Evolutionary conservation across 1,140 invertebrate species (phyloP).

Genomic region (Drosophila nannoptera): DNA sequence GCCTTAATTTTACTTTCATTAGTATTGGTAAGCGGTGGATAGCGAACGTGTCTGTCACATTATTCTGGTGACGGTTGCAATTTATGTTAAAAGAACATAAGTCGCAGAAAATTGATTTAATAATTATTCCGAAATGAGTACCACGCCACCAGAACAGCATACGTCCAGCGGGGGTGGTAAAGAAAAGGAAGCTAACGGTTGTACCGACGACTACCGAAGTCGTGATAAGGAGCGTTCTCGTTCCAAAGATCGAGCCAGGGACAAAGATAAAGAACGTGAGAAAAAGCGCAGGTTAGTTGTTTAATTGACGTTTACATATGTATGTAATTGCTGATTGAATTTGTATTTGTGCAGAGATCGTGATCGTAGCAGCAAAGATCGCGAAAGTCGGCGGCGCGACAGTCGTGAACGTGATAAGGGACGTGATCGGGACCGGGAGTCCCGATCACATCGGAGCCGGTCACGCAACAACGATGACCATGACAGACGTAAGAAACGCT

Average conservation of each 20-base stretch:
- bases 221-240: conserved; percentile 66
- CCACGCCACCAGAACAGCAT: conserved; percentile 51
- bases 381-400: conserved; percentile 79
- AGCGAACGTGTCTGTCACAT: not conserved
- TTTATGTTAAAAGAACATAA: conserved; percentile 22
- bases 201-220: conserved; percentile 38
- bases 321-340: not conserved
- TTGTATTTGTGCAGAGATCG: conserved; percentile 44
- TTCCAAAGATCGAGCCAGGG: conserved; percentile 73
- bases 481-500: conserved; percentile 58
- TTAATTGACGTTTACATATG: too few species aligned
- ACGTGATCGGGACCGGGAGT: conserved; percentile 77
- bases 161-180: conserved; percentile 19
- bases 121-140: conserved; percentile 52
- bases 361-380: conserved; percentile 53
- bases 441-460: conserved; percentile 76
- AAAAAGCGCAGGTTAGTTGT: conserved; percentile 68
- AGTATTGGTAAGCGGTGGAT: conserved; percentile 6
- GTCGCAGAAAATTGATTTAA: not conserved
- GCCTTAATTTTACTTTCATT: conserved; percentile 13
- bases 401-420: conserved; percentile 61
- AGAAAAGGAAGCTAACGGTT: conserved; percentile 53
- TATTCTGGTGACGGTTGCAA: not conserved
- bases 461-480: conserved; percentile 79
- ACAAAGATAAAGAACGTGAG: conserved; percentile 80